Evolutionary conservation across 2,797 vertebrate genomes (phyloP).

Genomic region (Liparis tanakae): DNA sequence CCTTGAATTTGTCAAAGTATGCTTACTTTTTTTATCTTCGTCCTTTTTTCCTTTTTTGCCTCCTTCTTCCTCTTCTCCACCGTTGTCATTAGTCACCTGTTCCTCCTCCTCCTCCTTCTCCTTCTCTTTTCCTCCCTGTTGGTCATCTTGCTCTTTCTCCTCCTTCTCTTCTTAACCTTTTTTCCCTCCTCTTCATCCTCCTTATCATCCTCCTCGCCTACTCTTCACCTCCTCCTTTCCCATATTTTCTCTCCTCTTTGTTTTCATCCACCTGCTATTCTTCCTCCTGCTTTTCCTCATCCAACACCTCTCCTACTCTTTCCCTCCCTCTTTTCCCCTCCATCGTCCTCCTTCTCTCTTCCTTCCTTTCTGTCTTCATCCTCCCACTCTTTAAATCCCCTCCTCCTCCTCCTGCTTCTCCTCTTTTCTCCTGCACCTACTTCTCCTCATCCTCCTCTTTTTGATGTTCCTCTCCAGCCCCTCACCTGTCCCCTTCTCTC

Average conservation of each 20-base stretch:
- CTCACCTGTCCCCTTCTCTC: not conserved
- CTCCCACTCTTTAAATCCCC: not conserved
- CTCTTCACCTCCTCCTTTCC: not conserved
- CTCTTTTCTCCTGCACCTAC: too few relatives aligned
- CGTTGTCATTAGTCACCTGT: not conserved
- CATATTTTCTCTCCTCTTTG: too few relatives aligned
- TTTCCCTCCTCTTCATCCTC: conserved; percentile 10
- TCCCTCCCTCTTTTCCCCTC: not conserved
- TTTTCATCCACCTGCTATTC: too few relatives aligned
- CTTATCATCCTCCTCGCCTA: too few relatives aligned
- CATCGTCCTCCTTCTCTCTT: too few relatives aligned
- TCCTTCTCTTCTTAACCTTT: conserved; percentile 6
- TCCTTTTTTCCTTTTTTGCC: too few relatives aligned
- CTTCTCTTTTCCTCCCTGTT: too few relatives aligned
- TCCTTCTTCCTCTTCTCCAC: not conserved
- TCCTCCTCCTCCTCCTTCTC: not conserved
- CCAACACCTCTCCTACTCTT: too few relatives aligned
- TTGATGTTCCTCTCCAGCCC: not conserved
- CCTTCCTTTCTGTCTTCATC: too few relatives aligned
- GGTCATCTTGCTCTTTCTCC: not conserved
- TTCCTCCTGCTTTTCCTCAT: not conserved
- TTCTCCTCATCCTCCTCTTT: not conserved
- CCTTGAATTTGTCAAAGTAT: too few relatives aligned
- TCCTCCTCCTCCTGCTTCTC: not conserved
- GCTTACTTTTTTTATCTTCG: too few relatives aligned